A percentile compares a stretch with the other conserved stretches of the same genome.
Evolutionary conservation across 64 coral and sea anemone species (phyloP).

Genomic region (Porites australiensis): DNA sequence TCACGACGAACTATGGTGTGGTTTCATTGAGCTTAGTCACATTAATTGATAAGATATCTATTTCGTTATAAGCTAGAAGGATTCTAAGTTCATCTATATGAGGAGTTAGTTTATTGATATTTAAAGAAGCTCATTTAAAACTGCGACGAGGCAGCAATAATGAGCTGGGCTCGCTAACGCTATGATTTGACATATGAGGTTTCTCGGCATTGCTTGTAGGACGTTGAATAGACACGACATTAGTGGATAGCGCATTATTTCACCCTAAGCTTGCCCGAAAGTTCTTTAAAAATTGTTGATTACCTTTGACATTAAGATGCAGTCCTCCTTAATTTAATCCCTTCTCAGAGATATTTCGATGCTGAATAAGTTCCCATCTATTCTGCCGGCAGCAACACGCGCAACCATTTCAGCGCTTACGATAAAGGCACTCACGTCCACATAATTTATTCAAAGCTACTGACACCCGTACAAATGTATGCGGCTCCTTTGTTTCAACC

Average conservation of each 20-base stretch:
- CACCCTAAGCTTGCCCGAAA: background rate
- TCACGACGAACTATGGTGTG: conserved; percentile 72
- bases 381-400: too few species aligned
- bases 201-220: background rate
- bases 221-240: background rate
- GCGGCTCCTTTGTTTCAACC: too few species aligned
- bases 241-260: conserved; percentile 3
- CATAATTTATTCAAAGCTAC: too few species aligned
- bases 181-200: background rate
- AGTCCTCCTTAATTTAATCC: too few species aligned
- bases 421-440: too few species aligned
- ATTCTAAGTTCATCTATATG: conserved; percentile 37
- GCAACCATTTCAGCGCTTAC: too few species aligned
- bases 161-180: too few species aligned
- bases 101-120: conserved; percentile 16
- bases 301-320: conserved; percentile 10
- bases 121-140: conserved; percentile 44
- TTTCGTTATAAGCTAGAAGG: conserved; percentile 51
- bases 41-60: conserved; percentile 78
- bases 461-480: too few species aligned
- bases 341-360: conserved; percentile 11
- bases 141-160: too few species aligned
- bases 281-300: conserved; percentile 34
- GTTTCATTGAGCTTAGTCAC: conserved; percentile 77
- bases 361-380: conserved; percentile 6